Evolutionary conservation across 2,113 vertebrate genomes (phyloP), one percentile per base, ranked within the genome.

Genomic region (Hemichromis elongatus): DNA sequence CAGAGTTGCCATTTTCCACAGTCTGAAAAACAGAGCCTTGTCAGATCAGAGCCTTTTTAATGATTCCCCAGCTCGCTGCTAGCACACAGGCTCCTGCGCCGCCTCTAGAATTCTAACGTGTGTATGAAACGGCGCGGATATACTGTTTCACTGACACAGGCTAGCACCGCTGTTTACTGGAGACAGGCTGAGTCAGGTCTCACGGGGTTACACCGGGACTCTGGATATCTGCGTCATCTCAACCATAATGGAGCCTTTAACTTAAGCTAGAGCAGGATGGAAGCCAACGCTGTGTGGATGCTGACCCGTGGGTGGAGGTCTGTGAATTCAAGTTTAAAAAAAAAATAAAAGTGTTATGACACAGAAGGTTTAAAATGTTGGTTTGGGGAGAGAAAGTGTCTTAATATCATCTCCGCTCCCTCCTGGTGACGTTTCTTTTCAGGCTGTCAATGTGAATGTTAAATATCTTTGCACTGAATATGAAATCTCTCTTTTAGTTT

Each of bases 191-290:
- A 93, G 86, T 91, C 90, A 89, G 84, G 78, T 40, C 86, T 66
- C 42, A 2, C 5, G 75, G 61, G 85, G 68, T 87, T 85, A 77
- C 57, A 52, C 70, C 53, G 73, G 79, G 80, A 82, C 85, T 63
- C 73, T 40, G 86, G 26, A 40, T 45, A 61, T 79, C 90, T 94
- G 88, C 28, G 78, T 92, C 90, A 88, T 88, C 82, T 89, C 89
- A 90, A 59, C 78, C 88, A 87, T 90, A 93, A 93, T 90, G 92
- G 83, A 84, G 85, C 80, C 77, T 90, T 91, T 80, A 84, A 54
- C 42, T 86, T 30, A 81, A 87, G 88, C 80, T 79, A 40, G 79
- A 18, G 57, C 12, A 2, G 9, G 24, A 45, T 18, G 35, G 81
- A 61, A 3, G 83, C 86, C 87, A 88, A 66, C 53, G 50, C n/a